Percentiles rank a stretch among this genome's conserved stretches.
Evolutionary conservation across 1,140 invertebrate species (phyloP).

Genomic region (Diorhabda sublineata): DNA sequence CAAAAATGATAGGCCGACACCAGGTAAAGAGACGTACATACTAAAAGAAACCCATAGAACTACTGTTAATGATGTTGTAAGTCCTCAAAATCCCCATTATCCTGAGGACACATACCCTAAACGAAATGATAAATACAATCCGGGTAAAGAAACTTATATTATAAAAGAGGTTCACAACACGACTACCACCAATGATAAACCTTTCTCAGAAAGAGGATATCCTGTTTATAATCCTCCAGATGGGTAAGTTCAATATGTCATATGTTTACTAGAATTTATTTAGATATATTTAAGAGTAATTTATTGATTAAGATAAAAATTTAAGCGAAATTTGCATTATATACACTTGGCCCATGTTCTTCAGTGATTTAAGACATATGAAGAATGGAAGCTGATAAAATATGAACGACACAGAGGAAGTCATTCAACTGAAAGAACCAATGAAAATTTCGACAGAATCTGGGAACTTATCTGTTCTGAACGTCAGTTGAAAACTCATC

Average conservation of each 20-base stretch:
- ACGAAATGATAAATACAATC: constrained; percentile 14
- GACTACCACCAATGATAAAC: constrained; percentile 17
- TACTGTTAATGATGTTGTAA: constrained; percentile 4
- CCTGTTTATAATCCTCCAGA: constrained; percentile 19
- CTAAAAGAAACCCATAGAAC: constrained; percentile 39
- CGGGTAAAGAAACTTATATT: constrained; percentile 39
- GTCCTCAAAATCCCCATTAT: constrained; percentile 11
- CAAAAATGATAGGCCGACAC: constrained; percentile 15
- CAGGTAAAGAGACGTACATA: constrained; percentile 39
- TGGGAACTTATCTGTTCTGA: no score
- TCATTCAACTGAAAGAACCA: no score
- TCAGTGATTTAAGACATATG: no score
- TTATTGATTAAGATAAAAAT: no score
- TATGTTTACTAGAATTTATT: no score
- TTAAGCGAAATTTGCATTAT: no score
- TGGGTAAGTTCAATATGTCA: neutral
- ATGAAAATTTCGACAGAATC: no score
- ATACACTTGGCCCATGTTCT: no score
- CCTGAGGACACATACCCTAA: constrained; percentile 18
- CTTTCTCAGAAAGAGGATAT: constrained; percentile 21
- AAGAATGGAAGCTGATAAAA: no score
- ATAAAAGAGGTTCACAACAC: constrained; percentile 39
- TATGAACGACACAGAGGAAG: no score
- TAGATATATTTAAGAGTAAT: no score
- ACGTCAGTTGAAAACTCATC: no score